Evolutionary conservation across 2,888 invertebrate species (phyloP).

Genomic region (Trachelus tabidus): DNA sequence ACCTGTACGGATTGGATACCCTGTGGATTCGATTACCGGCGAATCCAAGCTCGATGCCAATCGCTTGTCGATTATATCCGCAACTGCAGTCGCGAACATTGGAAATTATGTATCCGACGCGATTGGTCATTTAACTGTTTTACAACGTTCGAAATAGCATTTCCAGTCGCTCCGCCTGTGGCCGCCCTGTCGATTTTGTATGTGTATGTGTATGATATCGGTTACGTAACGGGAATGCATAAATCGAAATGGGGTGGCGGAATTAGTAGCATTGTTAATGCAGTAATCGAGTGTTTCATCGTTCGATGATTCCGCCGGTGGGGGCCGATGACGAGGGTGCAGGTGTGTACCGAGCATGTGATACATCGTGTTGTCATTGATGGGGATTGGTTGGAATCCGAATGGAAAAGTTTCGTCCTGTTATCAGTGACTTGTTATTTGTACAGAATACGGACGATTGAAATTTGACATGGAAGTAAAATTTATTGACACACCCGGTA

Average conservation of each 20-base stretch:
- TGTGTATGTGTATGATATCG: conserved; percentile 34
- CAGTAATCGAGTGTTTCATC: conserved; percentile 61
- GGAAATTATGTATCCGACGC: conserved; percentile 55
- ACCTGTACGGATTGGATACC: too few relatives aligned
- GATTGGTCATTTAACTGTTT: conserved; percentile 58
- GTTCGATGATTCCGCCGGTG: conserved; percentile 53
- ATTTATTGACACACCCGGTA: not conserved
- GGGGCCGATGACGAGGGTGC: not conserved
- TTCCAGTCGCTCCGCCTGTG: conserved; percentile 39
- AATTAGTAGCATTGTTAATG: conserved; percentile 60
- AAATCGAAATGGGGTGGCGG: conserved; percentile 16
- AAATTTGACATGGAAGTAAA: not conserved
- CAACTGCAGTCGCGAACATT: conserved; percentile 38
- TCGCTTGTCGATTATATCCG: conserved; percentile 18
- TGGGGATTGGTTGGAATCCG: not conserved
- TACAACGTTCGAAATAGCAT: conserved; percentile 48
- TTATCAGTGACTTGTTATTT: not conserved
- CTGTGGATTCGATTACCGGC: not conserved
- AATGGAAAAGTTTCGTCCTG: not conserved
- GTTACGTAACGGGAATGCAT: not conserved
- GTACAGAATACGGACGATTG: not conserved
- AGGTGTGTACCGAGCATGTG: conserved; percentile 5
- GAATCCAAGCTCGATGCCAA: conserved; percentile 25
- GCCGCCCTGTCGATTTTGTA: conserved; percentile 47
- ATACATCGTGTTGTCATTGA: conserved; percentile 16